Base-by-base conservation (phyloP, 92 coral and sea anemone genomes). In the Actinernus sp. region DNA sequence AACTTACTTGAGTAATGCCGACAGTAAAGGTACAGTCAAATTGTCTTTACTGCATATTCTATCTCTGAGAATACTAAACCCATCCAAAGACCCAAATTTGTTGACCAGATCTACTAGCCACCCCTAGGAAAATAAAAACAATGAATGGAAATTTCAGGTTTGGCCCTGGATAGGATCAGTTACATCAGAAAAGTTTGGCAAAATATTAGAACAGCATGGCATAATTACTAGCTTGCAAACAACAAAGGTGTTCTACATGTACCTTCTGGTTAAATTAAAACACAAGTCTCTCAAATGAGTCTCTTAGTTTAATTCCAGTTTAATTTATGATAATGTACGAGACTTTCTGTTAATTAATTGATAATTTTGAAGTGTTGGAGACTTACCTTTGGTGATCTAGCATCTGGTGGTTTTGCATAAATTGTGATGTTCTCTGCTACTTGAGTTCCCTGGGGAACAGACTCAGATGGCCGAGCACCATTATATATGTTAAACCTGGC, bases 21-120 rank as follows among this genome's bases (percentile, higher is more conserved):
- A 97, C 54, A 94, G 43, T 75, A 94, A 82, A 52, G 98, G 97
- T 60, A 94, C 98, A 76, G 80, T 87, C 33, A 94, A 73, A 37
- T 83, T 86, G 16, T 64, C 84, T 57, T 97, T 97, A 50, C 85
- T 71, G 61, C 98, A 94, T 74, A 94, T 91, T 45, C 98, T 69
- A 32, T 91, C 95, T 64, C 65, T 78, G 31, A 94, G 78, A 37
- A 81, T 51, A 55, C 83, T 73, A 49, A 94, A 94, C 18, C 98
- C 98, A 58, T 85, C 97, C 31, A 94, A 75, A 24, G 57, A 55
- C 48, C 98, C 98, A 94, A 94, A 94, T 63, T 79, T 82, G 79
- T 94, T 94, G 5, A 94, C 98, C 54, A 94, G 77, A 54, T 94
- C 98, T 38, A 94, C 93, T 5, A 94, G 92, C 98, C 98, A 94